Base-by-base conservation (phyloP, 2,113 vertebrate genomes). In the Leptobrachium ailaonicum region DNA sequence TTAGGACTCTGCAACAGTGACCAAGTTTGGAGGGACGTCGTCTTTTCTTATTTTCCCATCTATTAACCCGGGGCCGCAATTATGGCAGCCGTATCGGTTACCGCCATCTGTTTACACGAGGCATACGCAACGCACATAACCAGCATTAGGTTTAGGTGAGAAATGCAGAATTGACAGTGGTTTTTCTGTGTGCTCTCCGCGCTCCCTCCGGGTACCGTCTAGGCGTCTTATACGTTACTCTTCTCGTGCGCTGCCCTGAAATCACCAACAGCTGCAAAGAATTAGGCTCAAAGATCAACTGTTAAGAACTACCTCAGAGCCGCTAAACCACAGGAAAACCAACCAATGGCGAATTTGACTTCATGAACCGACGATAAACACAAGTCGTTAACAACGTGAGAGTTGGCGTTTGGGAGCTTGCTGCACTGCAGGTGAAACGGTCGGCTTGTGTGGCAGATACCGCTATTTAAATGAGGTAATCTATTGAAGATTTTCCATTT, bases 91-190 rank as follows among this genome's bases (percentile, higher is more conserved):
- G 40, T 80, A 91, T 92, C 88, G 13, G 79, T 91, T 92, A 85
- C 90, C 79, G 84, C 88, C 90, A 91, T 88, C 90, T 90, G 89
- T 89, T 88, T 87, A 77, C 83, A 13, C 0, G 67, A 84, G 85
- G 88, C 84, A 1, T n/a, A n/a, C 71, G 76, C 83, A 40, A 63
- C 71, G 83, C 86, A 82, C 1, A 75, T 2, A 2, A 89, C 89
- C 89, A 90, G 85, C 83, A 56, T 45, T 47, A 79, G 80, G 89
- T 90, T 91, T 90, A 91, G 77, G 85, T 44, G 71, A 83, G 85
- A 85, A 77, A 83, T 84, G 84, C 85, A 78, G 84, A 68, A 83
- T 84, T 84, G 87, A 84, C 84, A 82, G 76, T 0, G 83, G 73
- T 85, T 83, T 77, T 60, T 2, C 80, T 82, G 83, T 66, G 42